These are phyloP conservation scores for Tenthredo distinguenda DNA, from an alignment of 2,888 invertebrate species.

Conservation along the genomic window DNA sequence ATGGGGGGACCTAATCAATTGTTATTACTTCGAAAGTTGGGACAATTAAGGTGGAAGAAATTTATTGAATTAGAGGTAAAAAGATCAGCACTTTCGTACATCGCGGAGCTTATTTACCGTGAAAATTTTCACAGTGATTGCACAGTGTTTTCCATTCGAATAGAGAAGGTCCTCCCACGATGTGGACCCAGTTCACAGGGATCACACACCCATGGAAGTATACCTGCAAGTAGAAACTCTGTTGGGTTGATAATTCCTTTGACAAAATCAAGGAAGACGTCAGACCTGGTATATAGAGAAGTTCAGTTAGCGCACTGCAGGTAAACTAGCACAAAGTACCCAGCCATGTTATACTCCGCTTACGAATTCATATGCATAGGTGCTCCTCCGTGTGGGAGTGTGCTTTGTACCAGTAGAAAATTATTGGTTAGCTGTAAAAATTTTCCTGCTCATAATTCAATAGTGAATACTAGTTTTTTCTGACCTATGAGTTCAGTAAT, in stretches of 20 bases:
- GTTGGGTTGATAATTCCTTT: constrained; percentile 11
- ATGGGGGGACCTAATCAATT: constrained; percentile 6
- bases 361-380: background rate
- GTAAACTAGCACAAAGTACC: background rate
- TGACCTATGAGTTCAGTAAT: background rate
- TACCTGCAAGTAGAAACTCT: background rate
- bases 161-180: background rate
- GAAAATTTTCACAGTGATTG: background rate
- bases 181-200: background rate
- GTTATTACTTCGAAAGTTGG: background rate
- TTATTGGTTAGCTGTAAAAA: background rate
- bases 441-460: background rate
- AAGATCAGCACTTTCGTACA: background rate
- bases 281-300: background rate
- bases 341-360: background rate
- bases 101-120: background rate
- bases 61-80: constrained; percentile 5
- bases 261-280: constrained; percentile 15
- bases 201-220: background rate
- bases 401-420: background rate
- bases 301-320: background rate
- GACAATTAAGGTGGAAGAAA: background rate
- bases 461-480: background rate
- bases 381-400: background rate
- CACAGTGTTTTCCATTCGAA: constrained; percentile 11